phyloP scores from a whole-genome alignment of 2,113 vertebrate genomes.

The Tachycineta bicolor region DNA sequence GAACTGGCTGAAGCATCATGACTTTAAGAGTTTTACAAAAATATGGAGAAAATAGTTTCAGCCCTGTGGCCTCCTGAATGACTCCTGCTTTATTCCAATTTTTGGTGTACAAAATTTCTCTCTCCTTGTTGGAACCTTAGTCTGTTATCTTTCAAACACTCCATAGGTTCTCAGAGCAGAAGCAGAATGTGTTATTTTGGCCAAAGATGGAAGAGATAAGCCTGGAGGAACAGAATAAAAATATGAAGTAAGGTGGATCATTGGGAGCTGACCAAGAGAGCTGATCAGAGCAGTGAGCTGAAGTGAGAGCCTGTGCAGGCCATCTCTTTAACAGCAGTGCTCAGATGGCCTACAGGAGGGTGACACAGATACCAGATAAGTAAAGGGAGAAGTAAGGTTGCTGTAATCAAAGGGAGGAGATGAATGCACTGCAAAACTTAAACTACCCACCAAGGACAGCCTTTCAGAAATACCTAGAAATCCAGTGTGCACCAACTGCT shows the following conservation, averaged over 20 bases:
- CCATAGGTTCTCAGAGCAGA: neutral
- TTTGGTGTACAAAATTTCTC: neutral
- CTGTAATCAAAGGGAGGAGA: slow-evolving; percentile 5
- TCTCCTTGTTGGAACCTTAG: neutral
- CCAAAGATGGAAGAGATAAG: neutral
- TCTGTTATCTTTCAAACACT: neutral
- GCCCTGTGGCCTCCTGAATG: neutral
- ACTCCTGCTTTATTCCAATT: neutral
- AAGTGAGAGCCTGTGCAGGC: neutral
- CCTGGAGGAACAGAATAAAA: neutral
- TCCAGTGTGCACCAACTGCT: neutral
- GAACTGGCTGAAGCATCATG: neutral
- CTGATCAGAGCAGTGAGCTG: neutral
- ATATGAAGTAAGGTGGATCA: neutral
- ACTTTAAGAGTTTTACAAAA: neutral
- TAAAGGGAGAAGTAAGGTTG: neutral
- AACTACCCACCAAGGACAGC: slow-evolving; percentile 1
- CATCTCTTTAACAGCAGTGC: neutral
- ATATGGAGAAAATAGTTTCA: neutral
- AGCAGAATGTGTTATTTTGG: neutral
- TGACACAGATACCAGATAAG: neutral
- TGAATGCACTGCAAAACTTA: slow-evolving; percentile 6
- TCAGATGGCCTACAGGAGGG: neutral
- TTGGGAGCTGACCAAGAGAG: neutral
- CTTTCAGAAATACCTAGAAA: slow-evolving; percentile 18